phyloP scores from a whole-genome alignment of 2,888 invertebrate species.

The Teleogryllus oceanicus region DNA sequence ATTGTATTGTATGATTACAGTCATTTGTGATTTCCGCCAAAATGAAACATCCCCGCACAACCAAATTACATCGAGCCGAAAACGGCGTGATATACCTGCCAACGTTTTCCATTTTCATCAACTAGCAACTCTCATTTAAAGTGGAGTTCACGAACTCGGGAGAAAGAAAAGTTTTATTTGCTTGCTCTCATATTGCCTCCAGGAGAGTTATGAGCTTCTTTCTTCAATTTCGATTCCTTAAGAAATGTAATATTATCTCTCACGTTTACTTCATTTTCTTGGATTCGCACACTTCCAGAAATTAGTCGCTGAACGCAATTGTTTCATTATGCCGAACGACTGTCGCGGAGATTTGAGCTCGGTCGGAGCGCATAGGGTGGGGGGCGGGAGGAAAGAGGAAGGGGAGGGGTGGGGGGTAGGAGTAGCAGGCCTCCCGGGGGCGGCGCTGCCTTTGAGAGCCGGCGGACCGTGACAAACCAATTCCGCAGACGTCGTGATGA shows the following conservation, averaged over 20 bases:
- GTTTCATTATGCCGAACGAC: not conserved
- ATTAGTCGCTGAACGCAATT: not conserved
- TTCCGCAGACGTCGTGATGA: conserved; percentile 18
- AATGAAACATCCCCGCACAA: too few species aligned
- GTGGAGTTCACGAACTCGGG: not conserved
- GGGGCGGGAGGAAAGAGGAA: not conserved
- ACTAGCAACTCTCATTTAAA: not conserved
- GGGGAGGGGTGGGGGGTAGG: not conserved
- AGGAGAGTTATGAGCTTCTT: not conserved
- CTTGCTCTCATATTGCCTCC: not conserved
- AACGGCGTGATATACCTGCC: not conserved
- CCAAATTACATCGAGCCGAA: too few species aligned
- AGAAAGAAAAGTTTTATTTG: not conserved
- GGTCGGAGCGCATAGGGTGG: not conserved
- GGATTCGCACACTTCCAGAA: not conserved
- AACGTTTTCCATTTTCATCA: not conserved
- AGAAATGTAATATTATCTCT: not conserved
- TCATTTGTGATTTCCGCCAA: too few species aligned
- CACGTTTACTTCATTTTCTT: not conserved
- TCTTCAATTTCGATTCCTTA: not conserved
- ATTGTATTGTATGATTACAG: too few species aligned
- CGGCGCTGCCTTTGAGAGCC: not conserved
- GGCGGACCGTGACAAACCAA: conserved; percentile 10
- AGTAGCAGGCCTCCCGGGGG: not conserved
- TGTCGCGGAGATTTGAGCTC: not conserved